These are phyloP conservation scores for Chloebia gouldiae DNA, from an alignment of 2,113 vertebrate genomes.

Conservation along the genomic window DNA sequence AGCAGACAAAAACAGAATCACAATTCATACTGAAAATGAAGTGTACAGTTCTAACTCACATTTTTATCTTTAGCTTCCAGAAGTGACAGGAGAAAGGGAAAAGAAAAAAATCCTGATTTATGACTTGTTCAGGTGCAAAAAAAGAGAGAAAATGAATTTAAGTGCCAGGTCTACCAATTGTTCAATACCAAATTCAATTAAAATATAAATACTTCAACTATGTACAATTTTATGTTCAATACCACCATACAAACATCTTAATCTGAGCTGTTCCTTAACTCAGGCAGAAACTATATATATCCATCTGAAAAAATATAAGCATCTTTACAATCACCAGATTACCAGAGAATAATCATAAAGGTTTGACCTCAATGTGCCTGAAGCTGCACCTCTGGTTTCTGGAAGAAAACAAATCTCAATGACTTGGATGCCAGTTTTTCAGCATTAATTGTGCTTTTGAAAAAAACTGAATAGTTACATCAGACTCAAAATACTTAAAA, in stretches of 20 bases:
- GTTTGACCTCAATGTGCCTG: background rate
- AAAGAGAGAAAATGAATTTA: background rate
- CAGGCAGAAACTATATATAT: background rate
- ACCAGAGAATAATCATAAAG: background rate
- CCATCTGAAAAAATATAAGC: background rate
- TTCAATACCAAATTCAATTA: background rate
- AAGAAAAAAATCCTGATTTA: background rate
- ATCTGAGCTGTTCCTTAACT: background rate
- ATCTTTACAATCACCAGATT: background rate
- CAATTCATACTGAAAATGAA: background rate
- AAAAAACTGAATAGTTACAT: background rate
- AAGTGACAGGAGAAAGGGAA: background rate
- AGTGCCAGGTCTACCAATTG: background rate
- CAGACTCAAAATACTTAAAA: background rate
- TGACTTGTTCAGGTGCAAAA: background rate
- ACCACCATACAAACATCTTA: background rate
- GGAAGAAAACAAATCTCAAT: background rate
- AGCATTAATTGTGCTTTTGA: background rate
- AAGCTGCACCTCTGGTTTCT: background rate
- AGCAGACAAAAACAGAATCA: background rate
- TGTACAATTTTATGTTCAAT: background rate
- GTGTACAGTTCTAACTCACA: rapidly evolving
- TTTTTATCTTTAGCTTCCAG: background rate
- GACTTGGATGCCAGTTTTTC: background rate
- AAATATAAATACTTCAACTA: background rate